Base-by-base conservation (phyloP, 2,888 invertebrate species). In the Miltochrista miniata region DNA sequence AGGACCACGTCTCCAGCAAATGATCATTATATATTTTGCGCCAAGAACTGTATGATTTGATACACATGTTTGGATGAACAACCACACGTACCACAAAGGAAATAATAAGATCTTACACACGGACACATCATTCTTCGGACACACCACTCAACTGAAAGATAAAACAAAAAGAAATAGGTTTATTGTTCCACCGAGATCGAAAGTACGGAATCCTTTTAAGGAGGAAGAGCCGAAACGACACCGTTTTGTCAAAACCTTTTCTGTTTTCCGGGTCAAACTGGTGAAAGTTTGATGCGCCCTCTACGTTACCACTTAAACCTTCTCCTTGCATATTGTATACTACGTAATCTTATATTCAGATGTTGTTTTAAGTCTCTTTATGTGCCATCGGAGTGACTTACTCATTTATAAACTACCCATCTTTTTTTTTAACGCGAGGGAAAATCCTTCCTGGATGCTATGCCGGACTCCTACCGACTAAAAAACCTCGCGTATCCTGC, bases 111-210 rank as follows among this genome's bases (percentile, higher is more conserved):
- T 56, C 64, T 51, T 52, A 61, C 41, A 44, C 46, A 64, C 44
- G 59, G 60, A 60, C 54, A 61, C 64, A 70, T 69, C 66, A 72
- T 69, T 72, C 70, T 65, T 60, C 59, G 58, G 58, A 58, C 68
- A 51, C 39, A 56, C 56, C 53, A 61, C 62, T 69, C 68, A 69
- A 81, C 67, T 72, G 72, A 70, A 72, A 76, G 76, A 77, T 76
- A 79, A 80, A 80, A 75, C 78, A 79, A 79, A 79, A 76, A 77
- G 74, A 72, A 81, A 81, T 79, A 70, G 75, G 76, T 80, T 81
- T 83, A 81, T 80, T 70, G 79, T 76, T 68, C 79, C 79, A 59
- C 67, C 49, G 78, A 80, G 81, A 80, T 77, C 73, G 76, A 68
- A 76, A 79, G 74, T 75, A 70, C 70, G 61, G 70, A 74, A 79